Evolutionary conservation across 2,113 vertebrate species (phyloP).

Genomic region (Eurystomus gularis): DNA sequence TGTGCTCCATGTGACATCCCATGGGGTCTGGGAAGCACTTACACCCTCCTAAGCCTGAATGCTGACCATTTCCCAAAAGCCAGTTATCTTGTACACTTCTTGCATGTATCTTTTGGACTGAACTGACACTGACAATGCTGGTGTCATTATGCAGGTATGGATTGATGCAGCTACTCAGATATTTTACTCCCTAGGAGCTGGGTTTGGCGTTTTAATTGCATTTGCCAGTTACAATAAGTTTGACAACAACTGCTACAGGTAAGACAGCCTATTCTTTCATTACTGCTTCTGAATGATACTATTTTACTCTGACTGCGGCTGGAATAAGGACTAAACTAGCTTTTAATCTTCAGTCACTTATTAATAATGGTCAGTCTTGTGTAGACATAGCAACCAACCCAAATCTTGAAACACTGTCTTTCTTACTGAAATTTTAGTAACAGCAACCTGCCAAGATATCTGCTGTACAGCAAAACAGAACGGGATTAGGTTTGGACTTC

Average conservation of each 20-base stretch:
- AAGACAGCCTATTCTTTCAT: slow-evolving; percentile 27
- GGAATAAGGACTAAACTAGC: neutral
- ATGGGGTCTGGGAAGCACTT: neutral
- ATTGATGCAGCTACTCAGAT: slow-evolving; percentile 98
- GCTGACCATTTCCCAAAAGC: neutral
- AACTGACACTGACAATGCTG: neutral
- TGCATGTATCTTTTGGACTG: neutral
- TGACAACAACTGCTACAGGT: slow-evolving; percentile 99
- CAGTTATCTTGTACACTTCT: neutral
- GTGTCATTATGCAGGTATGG: slow-evolving; percentile 86
- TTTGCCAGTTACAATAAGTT: slow-evolving; percentile 99
- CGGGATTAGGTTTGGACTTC: slow-evolving; percentile 45
- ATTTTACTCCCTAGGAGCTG: slow-evolving; percentile 96
- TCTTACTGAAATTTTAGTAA: slow-evolving; percentile 20
- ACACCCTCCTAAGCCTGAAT: neutral
- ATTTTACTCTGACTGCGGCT: neutral
- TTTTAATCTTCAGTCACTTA: neutral
- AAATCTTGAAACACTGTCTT: slow-evolving; percentile 11
- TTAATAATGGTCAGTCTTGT: neutral
- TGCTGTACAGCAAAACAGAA: neutral
- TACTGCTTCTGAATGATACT: neutral
- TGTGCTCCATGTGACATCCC: neutral
- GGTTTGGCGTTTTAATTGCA: slow-evolving; percentile 96
- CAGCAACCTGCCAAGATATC: slow-evolving; percentile 4
- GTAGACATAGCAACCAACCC: slow-evolving; percentile 10